These are phyloP conservation scores for Pheosia gnoma DNA, from an alignment of 2,888 invertebrate genomes.

Conservation along the genomic window DNA sequence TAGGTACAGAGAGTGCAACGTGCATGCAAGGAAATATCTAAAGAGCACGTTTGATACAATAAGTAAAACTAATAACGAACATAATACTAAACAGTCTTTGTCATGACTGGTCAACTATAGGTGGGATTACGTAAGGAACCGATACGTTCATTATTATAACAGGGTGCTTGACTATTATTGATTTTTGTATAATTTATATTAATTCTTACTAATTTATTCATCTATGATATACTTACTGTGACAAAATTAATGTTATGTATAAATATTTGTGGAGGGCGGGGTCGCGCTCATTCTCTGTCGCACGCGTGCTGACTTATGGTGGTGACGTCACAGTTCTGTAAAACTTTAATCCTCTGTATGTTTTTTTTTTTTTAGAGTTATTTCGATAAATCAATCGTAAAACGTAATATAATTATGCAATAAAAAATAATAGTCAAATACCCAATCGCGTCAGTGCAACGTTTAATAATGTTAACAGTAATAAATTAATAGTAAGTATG, in stretches of 20 bases:
- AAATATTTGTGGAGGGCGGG: too few relatives aligned
- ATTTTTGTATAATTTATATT: too few relatives aligned
- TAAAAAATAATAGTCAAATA: not conserved
- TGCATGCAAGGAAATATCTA: constrained; percentile 68
- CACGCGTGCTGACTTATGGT: too few relatives aligned
- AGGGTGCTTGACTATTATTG: constrained; percentile 2
- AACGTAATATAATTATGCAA: too few relatives aligned
- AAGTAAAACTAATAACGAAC: constrained; percentile 76
- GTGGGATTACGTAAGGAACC: constrained; percentile 75
- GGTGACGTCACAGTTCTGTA: too few relatives aligned
- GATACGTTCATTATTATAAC: constrained; percentile 42
- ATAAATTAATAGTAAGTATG: constrained; percentile 11
- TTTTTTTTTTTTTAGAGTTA: too few relatives aligned
- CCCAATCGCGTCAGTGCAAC: constrained; percentile 7
- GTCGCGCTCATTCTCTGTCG: too few relatives aligned
- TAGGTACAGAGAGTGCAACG: constrained; percentile 65
- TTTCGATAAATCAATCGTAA: too few relatives aligned
- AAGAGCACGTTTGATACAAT: constrained; percentile 60
- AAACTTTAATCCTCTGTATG: too few relatives aligned
- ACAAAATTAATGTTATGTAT: too few relatives aligned
- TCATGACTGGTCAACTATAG: constrained; percentile 77
- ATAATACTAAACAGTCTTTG: constrained; percentile 79
- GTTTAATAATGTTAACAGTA: not conserved
- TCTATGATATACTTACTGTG: too few relatives aligned
- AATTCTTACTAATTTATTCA: too few relatives aligned